phyloP scores from a whole-genome alignment of 2,113 vertebrate species.

The Channa argus region DNA sequence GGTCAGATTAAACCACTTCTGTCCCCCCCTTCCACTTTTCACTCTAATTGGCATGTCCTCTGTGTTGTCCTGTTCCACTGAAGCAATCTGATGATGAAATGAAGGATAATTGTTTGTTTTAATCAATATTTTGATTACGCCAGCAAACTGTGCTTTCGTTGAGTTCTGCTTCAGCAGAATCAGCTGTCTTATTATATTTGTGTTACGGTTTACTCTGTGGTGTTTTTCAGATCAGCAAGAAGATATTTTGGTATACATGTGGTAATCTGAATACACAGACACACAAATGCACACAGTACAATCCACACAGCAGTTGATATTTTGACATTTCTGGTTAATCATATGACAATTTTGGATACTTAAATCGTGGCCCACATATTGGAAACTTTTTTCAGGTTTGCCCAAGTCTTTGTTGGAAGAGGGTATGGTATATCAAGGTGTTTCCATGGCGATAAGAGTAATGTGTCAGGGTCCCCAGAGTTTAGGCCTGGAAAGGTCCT shows the following conservation, averaged over 20 bases:
- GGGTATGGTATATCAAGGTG: conserved; percentile 71
- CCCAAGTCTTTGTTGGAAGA: conserved; percentile 62
- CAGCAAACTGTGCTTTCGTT: background rate
- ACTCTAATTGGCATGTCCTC: background rate
- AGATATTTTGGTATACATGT: conserved; percentile 11
- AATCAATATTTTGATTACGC: background rate
- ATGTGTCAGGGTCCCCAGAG: conserved; percentile 69
- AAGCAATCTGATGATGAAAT: conserved; percentile 15
- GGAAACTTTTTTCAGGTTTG: conserved; percentile 67
- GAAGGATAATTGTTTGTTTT: background rate
- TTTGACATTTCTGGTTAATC: conserved; percentile 67
- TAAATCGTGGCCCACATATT: conserved; percentile 63
- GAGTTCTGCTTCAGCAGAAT: conserved; percentile 11
- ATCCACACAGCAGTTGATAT: conserved; percentile 50
- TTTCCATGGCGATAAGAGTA: conserved; percentile 79
- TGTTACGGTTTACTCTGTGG: conserved; percentile 1
- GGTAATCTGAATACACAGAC: conserved; percentile 14
- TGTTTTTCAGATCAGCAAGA: background rate
- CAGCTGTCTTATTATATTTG: background rate
- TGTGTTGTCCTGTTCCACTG: background rate
- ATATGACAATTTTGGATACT: conserved; percentile 58
- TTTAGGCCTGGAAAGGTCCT: conserved; percentile 76
- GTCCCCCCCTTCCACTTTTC: no score
- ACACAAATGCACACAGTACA: conserved; percentile 6
- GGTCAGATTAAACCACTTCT: no score